Conservation (phyloP, 2,888 invertebrate species). For the Caenorhabditis afra region DNA sequence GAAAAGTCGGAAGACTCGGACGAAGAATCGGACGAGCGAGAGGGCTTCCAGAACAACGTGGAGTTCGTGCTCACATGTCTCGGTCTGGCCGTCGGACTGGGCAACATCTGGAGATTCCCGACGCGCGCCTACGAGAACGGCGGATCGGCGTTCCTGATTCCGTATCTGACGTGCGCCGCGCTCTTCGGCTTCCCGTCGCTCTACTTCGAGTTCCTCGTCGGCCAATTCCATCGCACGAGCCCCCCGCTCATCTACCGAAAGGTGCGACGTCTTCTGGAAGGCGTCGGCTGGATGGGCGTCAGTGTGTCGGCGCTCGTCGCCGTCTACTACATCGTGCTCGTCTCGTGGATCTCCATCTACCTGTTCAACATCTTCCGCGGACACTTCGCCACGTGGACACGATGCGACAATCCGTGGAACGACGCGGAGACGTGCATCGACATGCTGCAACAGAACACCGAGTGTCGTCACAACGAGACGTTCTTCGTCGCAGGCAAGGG, state of each 20-base stretch:
- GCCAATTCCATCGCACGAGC: constrained; percentile 71
- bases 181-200: constrained; percentile 80
- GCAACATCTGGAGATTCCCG: constrained; percentile 74
- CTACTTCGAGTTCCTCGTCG: constrained; percentile 80
- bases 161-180: constrained; percentile 80
- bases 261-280: constrained; percentile 58
- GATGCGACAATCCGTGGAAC: constrained; percentile 63
- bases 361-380: constrained; percentile 55
- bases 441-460: constrained; percentile 27
- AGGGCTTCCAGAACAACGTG: constrained; percentile 46
- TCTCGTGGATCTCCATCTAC: constrained; percentile 75
- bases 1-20: no score
- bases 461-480: constrained; percentile 10
- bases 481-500: neutral
- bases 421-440: constrained; percentile 21
- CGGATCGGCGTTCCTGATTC: constrained; percentile 80
- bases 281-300: constrained; percentile 93
- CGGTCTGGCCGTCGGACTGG: constrained; percentile 77
- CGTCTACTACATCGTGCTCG: constrained; percentile 76
- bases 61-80: constrained; percentile 77
- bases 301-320: constrained; percentile 88
- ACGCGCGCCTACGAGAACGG: constrained; percentile 68
- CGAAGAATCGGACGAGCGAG: constrained; percentile 20
- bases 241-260: constrained; percentile 46
- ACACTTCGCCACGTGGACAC: constrained; percentile 50